These are phyloP conservation scores for Holcopasites calliopsidis DNA, from an alignment of 1,140 invertebrate genomes.

Conservation along the genomic window DNA sequence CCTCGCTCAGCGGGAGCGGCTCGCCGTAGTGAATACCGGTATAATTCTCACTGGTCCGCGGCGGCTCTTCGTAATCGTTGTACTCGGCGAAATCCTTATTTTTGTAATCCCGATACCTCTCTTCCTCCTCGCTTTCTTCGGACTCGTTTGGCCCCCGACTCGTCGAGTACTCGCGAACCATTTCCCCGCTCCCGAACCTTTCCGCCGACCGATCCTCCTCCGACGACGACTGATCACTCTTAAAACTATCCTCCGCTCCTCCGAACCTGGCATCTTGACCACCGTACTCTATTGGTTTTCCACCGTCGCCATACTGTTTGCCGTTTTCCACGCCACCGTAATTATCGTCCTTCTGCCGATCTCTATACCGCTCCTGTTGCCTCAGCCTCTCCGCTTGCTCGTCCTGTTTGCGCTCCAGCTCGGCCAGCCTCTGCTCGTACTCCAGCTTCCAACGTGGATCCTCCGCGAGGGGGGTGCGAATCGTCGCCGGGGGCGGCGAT, in stretches of 20 bases:
- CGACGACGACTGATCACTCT: neutral
- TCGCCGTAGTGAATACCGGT: constrained; percentile 11
- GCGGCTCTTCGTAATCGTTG: neutral
- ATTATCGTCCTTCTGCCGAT: constrained; percentile 11
- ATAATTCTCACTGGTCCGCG: constrained; percentile 13
- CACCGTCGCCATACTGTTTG: constrained; percentile 19
- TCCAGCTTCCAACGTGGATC: constrained; percentile 63
- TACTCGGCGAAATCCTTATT: constrained; percentile 25
- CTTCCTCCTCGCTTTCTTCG: constrained; percentile 2
- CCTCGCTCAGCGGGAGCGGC: constrained; percentile 43
- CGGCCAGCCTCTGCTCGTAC: constrained; percentile 50
- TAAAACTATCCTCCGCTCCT: neutral
- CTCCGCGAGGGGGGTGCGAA: constrained; percentile 27
- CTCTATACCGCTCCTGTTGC: constrained; percentile 45
- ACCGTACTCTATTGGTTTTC: constrained; percentile 34
- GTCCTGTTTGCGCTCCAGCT: constrained; percentile 62
- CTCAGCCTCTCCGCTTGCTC: constrained; percentile 51
- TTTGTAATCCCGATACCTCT: constrained; percentile 28
- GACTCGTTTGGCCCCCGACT: neutral
- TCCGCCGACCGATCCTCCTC: constrained; percentile 16
- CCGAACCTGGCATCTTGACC: constrained; percentile 9
- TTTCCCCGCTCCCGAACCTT: constrained; percentile 3
- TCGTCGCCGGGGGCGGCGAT: constrained; percentile 5
- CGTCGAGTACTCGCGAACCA: neutral
- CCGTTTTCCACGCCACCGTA: constrained; percentile 32